phyloP scores from a whole-genome alignment of 1,140 invertebrate genomes.

The Acyrthosiphon pisum region DNA sequence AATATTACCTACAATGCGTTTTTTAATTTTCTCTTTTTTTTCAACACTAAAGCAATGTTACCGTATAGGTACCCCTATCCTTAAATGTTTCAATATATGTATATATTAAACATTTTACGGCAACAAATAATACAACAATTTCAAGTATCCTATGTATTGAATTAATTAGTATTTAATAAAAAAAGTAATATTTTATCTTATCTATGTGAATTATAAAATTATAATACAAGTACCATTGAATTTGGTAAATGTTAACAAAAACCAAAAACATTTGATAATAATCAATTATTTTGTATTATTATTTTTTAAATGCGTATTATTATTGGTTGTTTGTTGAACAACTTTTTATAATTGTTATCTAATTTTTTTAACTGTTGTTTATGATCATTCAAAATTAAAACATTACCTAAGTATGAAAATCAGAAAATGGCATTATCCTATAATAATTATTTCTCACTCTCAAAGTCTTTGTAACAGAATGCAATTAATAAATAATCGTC shows the following conservation, averaged over 20 bases:
- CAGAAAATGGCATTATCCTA: background rate
- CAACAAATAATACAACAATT: background rate
- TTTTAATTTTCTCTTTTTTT: background rate
- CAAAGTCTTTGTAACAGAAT: background rate
- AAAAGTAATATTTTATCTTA: background rate
- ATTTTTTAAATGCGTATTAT: background rate
- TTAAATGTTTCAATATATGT: conserved; percentile 1
- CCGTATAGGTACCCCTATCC: background rate
- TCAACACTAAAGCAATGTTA: background rate
- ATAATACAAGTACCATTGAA: background rate
- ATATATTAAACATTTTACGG: background rate
- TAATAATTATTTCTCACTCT: background rate
- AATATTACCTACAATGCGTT: background rate
- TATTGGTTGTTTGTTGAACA: background rate
- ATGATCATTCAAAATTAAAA: background rate
- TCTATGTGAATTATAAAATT: background rate
- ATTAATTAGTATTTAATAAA: background rate
- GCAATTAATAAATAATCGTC: conserved; percentile 23
- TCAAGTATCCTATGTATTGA: background rate
- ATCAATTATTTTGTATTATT: background rate
- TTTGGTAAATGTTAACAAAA: background rate
- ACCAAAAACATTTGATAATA: background rate
- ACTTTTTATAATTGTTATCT: background rate
- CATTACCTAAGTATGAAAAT: background rate
- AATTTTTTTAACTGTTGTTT: background rate